Base-by-base conservation (phyloP, 2,113 vertebrate genomes). In the Colius striatus region DNA sequence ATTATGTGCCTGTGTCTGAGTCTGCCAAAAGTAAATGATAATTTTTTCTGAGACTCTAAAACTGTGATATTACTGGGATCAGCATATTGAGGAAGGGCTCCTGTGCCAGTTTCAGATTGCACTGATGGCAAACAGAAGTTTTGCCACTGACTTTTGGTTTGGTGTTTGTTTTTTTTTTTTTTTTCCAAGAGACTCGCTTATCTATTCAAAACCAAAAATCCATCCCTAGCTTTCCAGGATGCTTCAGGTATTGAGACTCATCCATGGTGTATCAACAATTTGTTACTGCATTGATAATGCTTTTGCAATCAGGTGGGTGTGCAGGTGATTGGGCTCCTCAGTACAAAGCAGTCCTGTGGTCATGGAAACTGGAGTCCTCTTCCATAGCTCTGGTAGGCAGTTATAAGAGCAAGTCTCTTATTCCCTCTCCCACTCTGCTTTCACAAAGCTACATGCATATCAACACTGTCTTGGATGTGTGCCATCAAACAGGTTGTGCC, bases 321-420 rank as follows among this genome's bases (percentile, higher is more conserved):
- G 32, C 30, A 36, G 47, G 25, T 77, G 43, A 53, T 12, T 61
- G 45, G 18, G 19, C 21, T 32, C 18, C 27, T 54, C 34, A 70
- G 16, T 58, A 60, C 48, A 73, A 73, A 91, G 48, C n/a, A 63
- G 16, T 74, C 43, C 29, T 60, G 63, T 81, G 83, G 75, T 82
- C 63, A 51, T 87, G 74, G 93, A 87, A 90, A 70, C 53, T 70
- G 18, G 60, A 65, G 70, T 66, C 36, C 20, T 78, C 38, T 84
- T 94, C 71, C 15, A 17, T 70, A 36, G 29, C 80, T 89, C n/a
- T 92, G 21, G 34, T 26, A 93, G 91, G 94, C 71, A 91, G 92
- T 91, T 94, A 88, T 77, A 96, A 96, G 92, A 95, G 88, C 90
- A 96, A 93, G 38, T 57, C 38, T 80, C 54, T 60, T 65, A 61